These are phyloP conservation scores for Oncorhynchus gorbuscha DNA, from an alignment of 2,113 vertebrate genomes.

Conservation along the genomic window DNA sequence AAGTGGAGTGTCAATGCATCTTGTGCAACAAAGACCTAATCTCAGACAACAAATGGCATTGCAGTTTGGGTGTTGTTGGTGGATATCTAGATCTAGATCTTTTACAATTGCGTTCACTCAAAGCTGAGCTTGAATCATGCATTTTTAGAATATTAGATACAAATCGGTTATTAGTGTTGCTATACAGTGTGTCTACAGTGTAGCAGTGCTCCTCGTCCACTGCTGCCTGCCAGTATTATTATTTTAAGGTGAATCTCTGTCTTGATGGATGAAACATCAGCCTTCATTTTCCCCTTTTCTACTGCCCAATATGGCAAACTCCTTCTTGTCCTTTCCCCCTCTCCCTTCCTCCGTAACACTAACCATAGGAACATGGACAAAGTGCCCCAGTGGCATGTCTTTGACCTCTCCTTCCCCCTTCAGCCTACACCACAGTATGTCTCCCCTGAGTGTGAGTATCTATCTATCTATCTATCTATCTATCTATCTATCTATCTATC, in stretches of 20 bases:
- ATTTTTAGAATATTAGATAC: background rate
- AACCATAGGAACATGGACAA: conserved; percentile 35
- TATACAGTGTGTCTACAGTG: conserved; percentile 9
- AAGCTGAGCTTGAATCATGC: no score
- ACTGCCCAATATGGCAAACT: conserved; percentile 26
- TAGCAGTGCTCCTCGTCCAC: conserved; percentile 32
- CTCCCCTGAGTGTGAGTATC: background rate
- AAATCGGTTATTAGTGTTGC: background rate
- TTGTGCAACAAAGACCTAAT: background rate
- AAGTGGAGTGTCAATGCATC: conserved; percentile 4
- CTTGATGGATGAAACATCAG: conserved; percentile 60
- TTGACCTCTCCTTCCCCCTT: conserved; percentile 65
- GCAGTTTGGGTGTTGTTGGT: background rate
- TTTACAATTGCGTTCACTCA: no score
- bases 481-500: no score
- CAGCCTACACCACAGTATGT: conserved; percentile 19
- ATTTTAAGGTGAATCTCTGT: conserved; percentile 58
- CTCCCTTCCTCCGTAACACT: conserved; percentile 34
- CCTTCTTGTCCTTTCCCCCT: conserved; percentile 54
- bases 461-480: no score
- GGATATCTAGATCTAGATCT: no score
- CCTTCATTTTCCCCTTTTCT: conserved; percentile 55
- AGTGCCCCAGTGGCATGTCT: conserved; percentile 41
- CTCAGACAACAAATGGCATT: background rate
- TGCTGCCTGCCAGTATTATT: conserved; percentile 35